Evolutionary conservation across 2,113 vertebrate genomes (phyloP).

Genomic region (Fukomys damarensis): DNA sequence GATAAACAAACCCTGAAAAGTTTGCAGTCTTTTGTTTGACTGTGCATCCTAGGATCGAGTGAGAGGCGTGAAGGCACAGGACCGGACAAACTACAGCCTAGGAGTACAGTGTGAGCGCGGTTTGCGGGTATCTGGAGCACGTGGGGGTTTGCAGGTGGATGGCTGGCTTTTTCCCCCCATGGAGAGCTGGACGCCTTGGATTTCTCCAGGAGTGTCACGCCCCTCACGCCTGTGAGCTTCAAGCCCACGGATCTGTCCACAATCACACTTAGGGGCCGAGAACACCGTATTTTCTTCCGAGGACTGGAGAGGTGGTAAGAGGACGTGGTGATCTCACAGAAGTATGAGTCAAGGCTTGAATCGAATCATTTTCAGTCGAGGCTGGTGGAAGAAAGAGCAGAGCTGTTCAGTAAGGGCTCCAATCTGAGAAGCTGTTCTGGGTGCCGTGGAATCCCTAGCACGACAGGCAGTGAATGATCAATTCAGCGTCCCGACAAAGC

Average conservation of each 20-base stretch:
- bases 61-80: fast-evolving
- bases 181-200: fast-evolving
- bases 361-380: neutral
- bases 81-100: too few relatives aligned
- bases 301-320: fast-evolving
- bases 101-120: too few relatives aligned
- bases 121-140: too few relatives aligned
- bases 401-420: fast-evolving
- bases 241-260: too few relatives aligned
- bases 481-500: fast-evolving
- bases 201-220: neutral
- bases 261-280: too few relatives aligned
- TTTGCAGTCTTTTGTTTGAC: fast-evolving
- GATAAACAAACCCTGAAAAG: neutral
- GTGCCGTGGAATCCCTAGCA: too few relatives aligned
- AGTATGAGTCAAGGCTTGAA: neutral
- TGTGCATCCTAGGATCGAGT: neutral
- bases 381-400: neutral
- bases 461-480: neutral
- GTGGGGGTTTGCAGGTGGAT: too few relatives aligned
- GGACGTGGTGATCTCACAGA: fast-evolving
- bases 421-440: neutral
- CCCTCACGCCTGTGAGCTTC: too few relatives aligned
- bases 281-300: neutral
- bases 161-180: too few relatives aligned